A percentile compares a stretch with the other conserved stretches of the same genome.
These are phyloP conservation scores for Plutella xylostella DNA, from an alignment of 2,888 invertebrate species.

Conservation along the genomic window DNA sequence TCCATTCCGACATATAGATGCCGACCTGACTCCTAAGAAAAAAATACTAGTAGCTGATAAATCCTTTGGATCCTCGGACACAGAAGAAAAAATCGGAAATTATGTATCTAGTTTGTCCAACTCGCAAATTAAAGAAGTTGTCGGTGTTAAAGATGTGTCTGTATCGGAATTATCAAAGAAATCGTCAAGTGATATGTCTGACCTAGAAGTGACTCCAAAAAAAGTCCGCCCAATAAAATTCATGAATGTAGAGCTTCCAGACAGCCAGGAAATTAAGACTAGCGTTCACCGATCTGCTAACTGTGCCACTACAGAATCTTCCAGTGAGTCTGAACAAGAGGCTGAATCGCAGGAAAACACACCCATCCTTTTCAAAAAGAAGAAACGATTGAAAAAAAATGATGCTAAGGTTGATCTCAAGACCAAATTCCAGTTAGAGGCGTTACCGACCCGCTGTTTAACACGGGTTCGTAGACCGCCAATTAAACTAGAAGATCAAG, in stretches of 20 bases:
- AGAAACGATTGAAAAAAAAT: constrained; percentile 23
- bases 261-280: constrained; percentile 52
- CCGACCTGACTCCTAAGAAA: constrained; percentile 20
- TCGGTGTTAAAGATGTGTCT: constrained; percentile 22
- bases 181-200: constrained; percentile 36
- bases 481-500: constrained; percentile 26
- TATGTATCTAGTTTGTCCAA: constrained; percentile 26
- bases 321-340: constrained; percentile 47
- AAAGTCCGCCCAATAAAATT: constrained; percentile 33
- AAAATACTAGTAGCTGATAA: constrained; percentile 8
- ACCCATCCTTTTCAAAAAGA: constrained; percentile 33
- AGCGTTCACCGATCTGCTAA: constrained; percentile 25
- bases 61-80: constrained; percentile 19
- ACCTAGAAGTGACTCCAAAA: constrained; percentile 39
- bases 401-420: constrained; percentile 37
- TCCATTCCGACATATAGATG: constrained; percentile 21
- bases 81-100: constrained; percentile 23
- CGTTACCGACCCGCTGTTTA: constrained; percentile 41
- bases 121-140: constrained; percentile 28
- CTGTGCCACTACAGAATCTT: constrained; percentile 28
- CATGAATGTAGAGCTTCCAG: constrained; percentile 41
- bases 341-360: constrained; percentile 31
- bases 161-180: constrained; percentile 23
- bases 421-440: constrained; percentile 34
- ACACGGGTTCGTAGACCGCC: constrained; percentile 48